phyloP scores from a whole-genome alignment of 2,113 vertebrate genomes.

The Engraulis encrasicolus region DNA sequence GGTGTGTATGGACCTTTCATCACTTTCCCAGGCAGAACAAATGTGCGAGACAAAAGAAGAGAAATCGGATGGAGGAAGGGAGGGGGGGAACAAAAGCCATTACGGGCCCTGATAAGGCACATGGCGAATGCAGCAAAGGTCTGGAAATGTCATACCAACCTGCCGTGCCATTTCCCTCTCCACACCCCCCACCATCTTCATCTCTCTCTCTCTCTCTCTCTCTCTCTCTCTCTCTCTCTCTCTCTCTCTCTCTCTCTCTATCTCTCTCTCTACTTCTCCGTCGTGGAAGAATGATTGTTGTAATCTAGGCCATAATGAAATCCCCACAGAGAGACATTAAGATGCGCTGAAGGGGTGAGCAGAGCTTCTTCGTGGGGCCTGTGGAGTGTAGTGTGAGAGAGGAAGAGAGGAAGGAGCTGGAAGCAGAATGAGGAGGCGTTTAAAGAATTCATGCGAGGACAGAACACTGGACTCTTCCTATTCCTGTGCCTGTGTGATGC shows the following conservation, averaged over 20 bases:
- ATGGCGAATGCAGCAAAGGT: neutral
- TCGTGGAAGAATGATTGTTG: constrained; percentile 38
- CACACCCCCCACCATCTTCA: neutral
- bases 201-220: neutral
- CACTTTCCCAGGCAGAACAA: neutral
- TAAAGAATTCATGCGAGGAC: constrained; percentile 44
- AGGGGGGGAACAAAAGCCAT: constrained; percentile 12
- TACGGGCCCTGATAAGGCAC: constrained; percentile 26
- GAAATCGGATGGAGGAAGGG: neutral
- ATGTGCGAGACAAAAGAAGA: constrained; percentile 8
- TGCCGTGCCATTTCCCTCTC: neutral
- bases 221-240: neutral
- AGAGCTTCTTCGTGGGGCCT: neutral
- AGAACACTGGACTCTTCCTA: too few species aligned
- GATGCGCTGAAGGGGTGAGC: constrained; percentile 28
- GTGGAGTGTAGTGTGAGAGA: too few species aligned
- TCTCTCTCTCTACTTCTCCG: neutral
- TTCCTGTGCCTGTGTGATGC: neutral
- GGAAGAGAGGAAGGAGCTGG: neutral
- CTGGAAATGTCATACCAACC: constrained; percentile 33
- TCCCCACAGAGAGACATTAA: constrained; percentile 42
- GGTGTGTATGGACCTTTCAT: neutral
- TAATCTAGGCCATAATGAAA: constrained; percentile 54
- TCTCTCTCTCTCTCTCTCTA: neutral
- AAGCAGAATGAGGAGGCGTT: constrained; percentile 11